phyloP scores from a whole-genome alignment of 2,888 invertebrate species.

The Mythimna pallens region DNA sequence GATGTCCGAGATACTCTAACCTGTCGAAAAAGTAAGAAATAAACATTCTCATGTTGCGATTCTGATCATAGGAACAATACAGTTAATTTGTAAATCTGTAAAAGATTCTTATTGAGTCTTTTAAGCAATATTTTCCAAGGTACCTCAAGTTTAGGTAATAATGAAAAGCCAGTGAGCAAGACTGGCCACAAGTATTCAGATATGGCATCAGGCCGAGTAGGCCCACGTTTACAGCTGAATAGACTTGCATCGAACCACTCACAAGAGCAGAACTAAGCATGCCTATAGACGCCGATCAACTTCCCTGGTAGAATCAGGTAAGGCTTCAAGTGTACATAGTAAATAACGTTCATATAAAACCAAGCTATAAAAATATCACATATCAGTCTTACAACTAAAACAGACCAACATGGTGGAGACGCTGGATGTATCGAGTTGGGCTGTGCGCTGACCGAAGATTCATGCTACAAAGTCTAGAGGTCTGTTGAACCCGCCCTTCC shows the following conservation, averaged over 20 bases:
- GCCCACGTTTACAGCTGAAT: slow-evolving; percentile 26
- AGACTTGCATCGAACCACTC: neutral
- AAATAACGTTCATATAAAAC: slow-evolving; percentile 63
- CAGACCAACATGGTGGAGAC: slow-evolving; percentile 40
- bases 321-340: slow-evolving; percentile 6
- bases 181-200: slow-evolving; percentile 2
- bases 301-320: neutral
- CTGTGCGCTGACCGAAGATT: slow-evolving; percentile 51
- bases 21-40: neutral
- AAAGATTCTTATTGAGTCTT: neutral
- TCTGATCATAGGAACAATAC: neutral
- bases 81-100: neutral
- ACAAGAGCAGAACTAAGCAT: neutral
- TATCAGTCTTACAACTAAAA: slow-evolving; percentile 67
- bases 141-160: neutral
- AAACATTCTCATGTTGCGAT: neutral
- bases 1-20: neutral
- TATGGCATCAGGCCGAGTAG: slow-evolving; percentile 57
- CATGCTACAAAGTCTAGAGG: slow-evolving; percentile 98
- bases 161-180: neutral
- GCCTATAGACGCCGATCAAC: slow-evolving; percentile 36
- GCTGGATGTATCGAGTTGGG: slow-evolving; percentile 24
- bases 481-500: slow-evolving; percentile 99
- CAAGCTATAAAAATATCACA: slow-evolving; percentile 73
- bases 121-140: neutral